Conservation (phyloP, 2,888 invertebrate genomes). For the Lumbricus terrestris region DNA sequence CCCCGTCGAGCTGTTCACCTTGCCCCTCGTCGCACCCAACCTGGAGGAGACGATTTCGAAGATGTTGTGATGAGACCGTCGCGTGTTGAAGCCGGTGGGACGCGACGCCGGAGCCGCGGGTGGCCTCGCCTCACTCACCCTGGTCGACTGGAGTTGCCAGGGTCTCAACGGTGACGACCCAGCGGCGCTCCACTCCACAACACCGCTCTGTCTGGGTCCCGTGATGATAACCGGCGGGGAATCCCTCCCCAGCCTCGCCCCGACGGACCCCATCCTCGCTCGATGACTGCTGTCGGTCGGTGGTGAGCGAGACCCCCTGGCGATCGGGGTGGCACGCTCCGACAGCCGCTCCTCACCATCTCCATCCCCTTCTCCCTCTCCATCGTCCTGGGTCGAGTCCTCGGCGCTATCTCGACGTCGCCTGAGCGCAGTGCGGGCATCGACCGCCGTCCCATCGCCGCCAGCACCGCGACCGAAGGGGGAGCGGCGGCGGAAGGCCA, state of each 20-base stretch:
- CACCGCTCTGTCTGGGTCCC: not conserved
- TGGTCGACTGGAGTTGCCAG: not conserved
- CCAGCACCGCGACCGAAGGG: no score
- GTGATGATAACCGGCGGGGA: not conserved
- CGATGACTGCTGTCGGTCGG: not conserved
- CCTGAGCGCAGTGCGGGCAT: not conserved
- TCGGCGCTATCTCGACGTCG: not conserved
- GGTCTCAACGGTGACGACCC: not conserved
- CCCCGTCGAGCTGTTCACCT: not conserved
- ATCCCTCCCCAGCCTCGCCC: not conserved
- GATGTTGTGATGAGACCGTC: conserved; percentile 14
- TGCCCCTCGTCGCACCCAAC: not conserved
- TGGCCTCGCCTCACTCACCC: not conserved
- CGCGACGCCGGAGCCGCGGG: not conserved
- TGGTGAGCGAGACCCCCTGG: not conserved
- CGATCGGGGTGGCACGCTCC: not conserved
- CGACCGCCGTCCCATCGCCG: not conserved
- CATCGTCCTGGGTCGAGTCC: not conserved
- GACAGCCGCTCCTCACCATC: not conserved
- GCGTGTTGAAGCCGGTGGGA: not conserved
- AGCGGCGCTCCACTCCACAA: not conserved
- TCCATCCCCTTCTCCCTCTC: no score
- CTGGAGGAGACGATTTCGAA: not conserved
- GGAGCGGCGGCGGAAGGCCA: no score
- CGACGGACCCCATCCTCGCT: not conserved